Evolutionary conservation across 1,140 invertebrate species (phyloP).

Genomic region (Drosophila truncata): DNA sequence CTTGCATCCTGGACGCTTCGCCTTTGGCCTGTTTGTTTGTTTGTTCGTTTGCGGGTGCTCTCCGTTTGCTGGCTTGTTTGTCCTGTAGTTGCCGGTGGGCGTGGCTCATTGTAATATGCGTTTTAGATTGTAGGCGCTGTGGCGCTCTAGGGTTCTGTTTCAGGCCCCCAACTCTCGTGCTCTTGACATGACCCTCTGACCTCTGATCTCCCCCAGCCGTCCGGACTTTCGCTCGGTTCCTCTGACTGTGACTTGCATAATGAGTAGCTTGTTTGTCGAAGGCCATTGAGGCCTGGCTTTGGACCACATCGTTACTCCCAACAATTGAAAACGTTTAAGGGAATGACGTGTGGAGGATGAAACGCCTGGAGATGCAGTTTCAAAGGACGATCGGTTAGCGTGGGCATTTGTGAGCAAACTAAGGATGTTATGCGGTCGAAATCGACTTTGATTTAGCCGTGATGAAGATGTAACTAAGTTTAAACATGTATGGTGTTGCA

Average conservation of each 20-base stretch:
- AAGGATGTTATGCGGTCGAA: background rate
- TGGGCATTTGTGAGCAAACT: background rate
- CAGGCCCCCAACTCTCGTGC: constrained; percentile 8
- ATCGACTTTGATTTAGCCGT: background rate
- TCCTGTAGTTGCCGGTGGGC: constrained; percentile 56
- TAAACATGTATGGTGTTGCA: background rate
- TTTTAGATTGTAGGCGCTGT: constrained; percentile 47
- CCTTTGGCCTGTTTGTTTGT: constrained; percentile 44
- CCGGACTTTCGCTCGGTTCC: constrained; percentile 9
- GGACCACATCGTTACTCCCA: constrained; percentile 20
- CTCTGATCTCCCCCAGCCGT: background rate
- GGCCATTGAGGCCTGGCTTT: constrained; percentile 22
- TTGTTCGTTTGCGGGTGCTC: constrained; percentile 35
- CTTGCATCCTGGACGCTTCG: constrained; percentile 2
- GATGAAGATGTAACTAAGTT: background rate
- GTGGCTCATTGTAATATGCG: constrained; percentile 73
- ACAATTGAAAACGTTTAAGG: constrained; percentile 43
- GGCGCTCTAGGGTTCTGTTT: constrained; percentile 4
- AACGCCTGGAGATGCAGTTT: background rate
- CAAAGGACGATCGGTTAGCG: constrained; percentile 5
- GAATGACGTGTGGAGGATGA: background rate
- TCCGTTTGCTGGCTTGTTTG: constrained; percentile 40
- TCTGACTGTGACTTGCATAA: constrained; percentile 73
- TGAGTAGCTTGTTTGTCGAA: constrained; percentile 72
- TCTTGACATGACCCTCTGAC: constrained; percentile 12